phyloP scores from a whole-genome alignment of 2,113 vertebrate species.

The Anarrhichthys ocellatus region DNA sequence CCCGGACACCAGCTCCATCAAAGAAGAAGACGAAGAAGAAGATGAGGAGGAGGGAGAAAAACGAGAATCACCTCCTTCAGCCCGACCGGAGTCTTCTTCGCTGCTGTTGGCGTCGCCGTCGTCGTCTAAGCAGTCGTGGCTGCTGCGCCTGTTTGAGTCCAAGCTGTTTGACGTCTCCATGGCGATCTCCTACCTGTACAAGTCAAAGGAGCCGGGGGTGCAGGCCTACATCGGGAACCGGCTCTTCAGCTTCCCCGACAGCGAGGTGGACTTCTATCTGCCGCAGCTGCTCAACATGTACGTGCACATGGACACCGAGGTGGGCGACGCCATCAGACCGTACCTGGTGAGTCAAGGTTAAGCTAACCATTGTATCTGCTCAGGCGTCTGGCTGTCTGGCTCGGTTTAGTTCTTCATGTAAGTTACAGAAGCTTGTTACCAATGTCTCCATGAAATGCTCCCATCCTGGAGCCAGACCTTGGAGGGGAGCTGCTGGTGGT shows the following conservation, averaged over 20 bases:
- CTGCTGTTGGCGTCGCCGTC: constrained; percentile 69
- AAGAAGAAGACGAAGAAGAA: constrained; percentile 60
- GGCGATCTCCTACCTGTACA: constrained; percentile 97
- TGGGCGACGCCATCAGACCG: constrained; percentile 95
- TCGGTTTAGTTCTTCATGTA: no score
- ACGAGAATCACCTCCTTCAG: background rate
- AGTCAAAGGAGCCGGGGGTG: constrained; percentile 96
- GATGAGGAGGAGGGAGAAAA: background rate
- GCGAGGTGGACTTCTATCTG: constrained; percentile 95
- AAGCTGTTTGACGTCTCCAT: constrained; percentile 98
- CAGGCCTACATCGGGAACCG: constrained; percentile 98
- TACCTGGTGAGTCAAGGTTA: constrained; percentile 84
- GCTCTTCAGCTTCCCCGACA: constrained; percentile 91
- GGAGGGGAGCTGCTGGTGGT: no score
- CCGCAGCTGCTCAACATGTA: constrained; percentile 98
- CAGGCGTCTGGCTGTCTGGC: no score
- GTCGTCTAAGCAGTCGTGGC: constrained; percentile 94
- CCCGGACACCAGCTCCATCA: constrained; percentile 55
- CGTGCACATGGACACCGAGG: constrained; percentile 97
- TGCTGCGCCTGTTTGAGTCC: constrained; percentile 95
- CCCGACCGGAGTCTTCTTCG: background rate
- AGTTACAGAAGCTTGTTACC: no score
- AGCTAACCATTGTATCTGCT: no score
- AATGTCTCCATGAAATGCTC: no score
- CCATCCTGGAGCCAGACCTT: no score